Conservation (phyloP, 2,113 vertebrate genomes). For the Hippopotamus amphibius region DNA sequence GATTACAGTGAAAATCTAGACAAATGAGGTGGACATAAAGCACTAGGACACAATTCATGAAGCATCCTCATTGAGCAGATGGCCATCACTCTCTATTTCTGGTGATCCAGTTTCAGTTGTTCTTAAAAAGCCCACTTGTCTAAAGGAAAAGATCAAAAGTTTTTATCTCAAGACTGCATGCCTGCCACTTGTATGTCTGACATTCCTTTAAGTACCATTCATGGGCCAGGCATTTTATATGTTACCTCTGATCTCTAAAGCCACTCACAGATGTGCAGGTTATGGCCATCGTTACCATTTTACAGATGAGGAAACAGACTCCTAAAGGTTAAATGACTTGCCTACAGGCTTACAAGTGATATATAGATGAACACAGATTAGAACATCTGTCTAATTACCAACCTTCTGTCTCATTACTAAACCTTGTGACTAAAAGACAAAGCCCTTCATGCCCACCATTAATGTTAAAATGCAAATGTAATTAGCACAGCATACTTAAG, state of each 20-base stretch:
- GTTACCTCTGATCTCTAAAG: background rate
- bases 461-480: background rate
- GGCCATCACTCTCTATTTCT: background rate
- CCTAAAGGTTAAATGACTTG: constrained; percentile 25
- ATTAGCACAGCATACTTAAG: background rate
- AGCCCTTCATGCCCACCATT: background rate
- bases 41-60: background rate
- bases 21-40: background rate
- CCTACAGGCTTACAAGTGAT: constrained; percentile 38
- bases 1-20: background rate
- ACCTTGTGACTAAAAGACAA: constrained; percentile 42
- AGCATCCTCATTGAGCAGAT: background rate
- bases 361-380: background rate
- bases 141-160: background rate
- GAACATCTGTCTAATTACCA: constrained; percentile 56
- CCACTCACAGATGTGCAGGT: background rate
- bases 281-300: background rate
- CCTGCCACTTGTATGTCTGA: background rate
- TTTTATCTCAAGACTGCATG: background rate
- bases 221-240: background rate
- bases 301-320: constrained; percentile 51
- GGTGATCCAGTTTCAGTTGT: background rate
- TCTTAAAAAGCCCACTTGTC: background rate
- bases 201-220: background rate
- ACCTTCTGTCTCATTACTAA: constrained; percentile 54